Conservation (phyloP, 2,113 vertebrate species). For the Trematocara nigrifrons region DNA sequence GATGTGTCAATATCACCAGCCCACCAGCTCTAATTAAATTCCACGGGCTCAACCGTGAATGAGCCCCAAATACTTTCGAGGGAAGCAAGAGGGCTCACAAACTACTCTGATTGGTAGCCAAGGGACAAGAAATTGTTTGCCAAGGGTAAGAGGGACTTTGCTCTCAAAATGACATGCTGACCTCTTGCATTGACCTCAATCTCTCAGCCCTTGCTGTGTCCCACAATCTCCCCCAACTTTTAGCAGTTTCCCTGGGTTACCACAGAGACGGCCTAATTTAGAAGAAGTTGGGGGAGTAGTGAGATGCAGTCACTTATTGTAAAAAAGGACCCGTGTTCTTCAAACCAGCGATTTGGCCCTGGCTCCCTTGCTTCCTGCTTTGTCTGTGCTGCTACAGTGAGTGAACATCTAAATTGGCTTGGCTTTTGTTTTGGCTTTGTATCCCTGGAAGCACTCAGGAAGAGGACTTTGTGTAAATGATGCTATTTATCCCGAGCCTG, state of each 20-base stretch:
- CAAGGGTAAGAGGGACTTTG: constrained; percentile 52
- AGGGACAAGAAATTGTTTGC: constrained; percentile 52
- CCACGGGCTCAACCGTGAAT: neutral
- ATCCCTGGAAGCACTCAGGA: constrained; percentile 6
- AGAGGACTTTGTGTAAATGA: neutral
- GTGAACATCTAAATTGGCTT: constrained; percentile 31
- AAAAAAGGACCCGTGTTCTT: constrained; percentile 12
- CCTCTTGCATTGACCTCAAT: constrained; percentile 61
- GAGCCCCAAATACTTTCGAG: constrained; percentile 3
- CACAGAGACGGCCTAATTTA: constrained; percentile 50
- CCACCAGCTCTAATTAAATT: constrained; percentile 49
- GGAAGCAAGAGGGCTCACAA: constrained; percentile 13
- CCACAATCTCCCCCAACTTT: constrained; percentile 17
- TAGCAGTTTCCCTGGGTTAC: constrained; percentile 38
- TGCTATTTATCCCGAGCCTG: neutral
- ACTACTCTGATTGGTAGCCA: constrained; percentile 50
- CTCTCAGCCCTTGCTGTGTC: constrained; percentile 7
- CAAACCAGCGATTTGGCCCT: constrained; percentile 21
- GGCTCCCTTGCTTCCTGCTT: constrained; percentile 24
- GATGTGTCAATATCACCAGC: constrained; percentile 35
- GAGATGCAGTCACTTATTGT: constrained; percentile 11
- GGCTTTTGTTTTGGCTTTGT: constrained; percentile 29
- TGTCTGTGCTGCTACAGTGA: constrained; percentile 15
- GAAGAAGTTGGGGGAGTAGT: constrained; percentile 20
- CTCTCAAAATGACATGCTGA: constrained; percentile 47